Percentiles rank a stretch among this genome's conserved stretches.
Conservation (phyloP, 2,797 vertebrate species). For the Chelmon rostratus region DNA sequence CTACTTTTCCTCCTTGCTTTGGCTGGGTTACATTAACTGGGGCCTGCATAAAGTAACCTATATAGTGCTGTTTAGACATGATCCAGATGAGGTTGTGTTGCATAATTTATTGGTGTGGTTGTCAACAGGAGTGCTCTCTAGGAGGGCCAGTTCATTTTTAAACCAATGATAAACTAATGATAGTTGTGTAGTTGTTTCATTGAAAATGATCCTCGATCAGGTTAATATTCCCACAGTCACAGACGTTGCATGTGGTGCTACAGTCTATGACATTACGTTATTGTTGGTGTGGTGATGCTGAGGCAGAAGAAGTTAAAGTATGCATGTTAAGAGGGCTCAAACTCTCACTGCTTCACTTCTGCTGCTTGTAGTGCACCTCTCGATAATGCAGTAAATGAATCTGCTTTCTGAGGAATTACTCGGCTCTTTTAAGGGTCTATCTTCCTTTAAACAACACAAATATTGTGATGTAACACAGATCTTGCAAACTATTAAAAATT, state of each 20-base stretch:
- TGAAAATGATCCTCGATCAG: not conserved
- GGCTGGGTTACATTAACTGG: constrained; percentile 60
- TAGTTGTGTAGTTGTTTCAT: not conserved
- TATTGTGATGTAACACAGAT: not conserved
- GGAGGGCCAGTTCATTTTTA: constrained; percentile 10
- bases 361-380: not conserved
- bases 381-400: not conserved
- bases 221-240: constrained; percentile 3
- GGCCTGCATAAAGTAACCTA: constrained; percentile 71
- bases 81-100: constrained; percentile 57
- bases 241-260: not conserved
- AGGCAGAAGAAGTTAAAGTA: not conserved
- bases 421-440: not conserved
- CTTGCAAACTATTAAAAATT: not conserved
- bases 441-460: not conserved
- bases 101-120: constrained; percentile 61
- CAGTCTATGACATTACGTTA: not conserved
- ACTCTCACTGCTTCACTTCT: not conserved
- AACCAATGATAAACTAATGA: constrained; percentile 22
- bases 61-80: constrained; percentile 67
- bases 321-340: not conserved
- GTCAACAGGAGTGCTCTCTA: constrained; percentile 24
- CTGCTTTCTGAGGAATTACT: not conserved
- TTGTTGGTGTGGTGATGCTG: constrained; percentile 2
- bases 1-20: constrained; percentile 69